A percentile compares a stretch with the other conserved stretches of the same genome.
These are phyloP conservation scores for Ctenopoma multispine DNA, from an alignment of 2,797 vertebrate species.

Conservation along the genomic window DNA sequence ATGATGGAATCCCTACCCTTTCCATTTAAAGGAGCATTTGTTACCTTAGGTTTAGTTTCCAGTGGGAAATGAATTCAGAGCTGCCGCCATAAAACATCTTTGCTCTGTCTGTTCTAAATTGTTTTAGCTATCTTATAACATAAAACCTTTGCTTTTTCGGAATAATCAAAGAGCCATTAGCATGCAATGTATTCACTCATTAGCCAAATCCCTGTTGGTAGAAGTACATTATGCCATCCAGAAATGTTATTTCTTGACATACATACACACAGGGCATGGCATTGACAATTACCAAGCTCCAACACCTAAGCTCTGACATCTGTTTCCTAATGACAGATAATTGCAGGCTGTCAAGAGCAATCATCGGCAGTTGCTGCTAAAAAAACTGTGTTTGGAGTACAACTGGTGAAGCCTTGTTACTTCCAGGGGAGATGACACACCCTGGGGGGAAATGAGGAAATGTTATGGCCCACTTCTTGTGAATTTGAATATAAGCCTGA, in stretches of 20 bases:
- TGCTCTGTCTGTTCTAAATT: constrained; percentile 49
- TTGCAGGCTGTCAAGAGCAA: constrained; percentile 92
- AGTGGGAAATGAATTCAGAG: constrained; percentile 52
- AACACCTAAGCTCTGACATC: constrained; percentile 88
- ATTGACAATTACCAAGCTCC: constrained; percentile 71
- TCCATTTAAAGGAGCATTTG: constrained; percentile 72
- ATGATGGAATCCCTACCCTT: constrained; percentile 67
- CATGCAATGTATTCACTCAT: constrained; percentile 43
- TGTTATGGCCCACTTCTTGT: constrained; percentile 5
- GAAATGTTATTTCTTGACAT: constrained; percentile 49
- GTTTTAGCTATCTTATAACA: constrained; percentile 33
- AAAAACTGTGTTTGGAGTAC: constrained; percentile 68
- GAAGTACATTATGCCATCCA: constrained; percentile 55
- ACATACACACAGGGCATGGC: constrained; percentile 56
- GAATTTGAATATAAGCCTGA: constrained; percentile 24
- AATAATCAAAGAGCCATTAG: constrained; percentile 39
- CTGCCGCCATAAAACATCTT: constrained; percentile 46
- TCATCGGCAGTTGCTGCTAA: constrained; percentile 88
- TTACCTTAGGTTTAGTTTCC: constrained; percentile 65
- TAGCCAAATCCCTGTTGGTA: constrained; percentile 49
- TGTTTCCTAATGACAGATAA: constrained; percentile 96
- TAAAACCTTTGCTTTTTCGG: constrained; percentile 21
- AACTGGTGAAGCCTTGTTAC: constrained; percentile 49
- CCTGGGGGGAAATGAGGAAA: background rate
- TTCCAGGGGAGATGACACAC: constrained; percentile 30